These are phyloP conservation scores for Platyscapa corneri DNA, from an alignment of 1,140 invertebrate species.

Conservation along the genomic window DNA sequence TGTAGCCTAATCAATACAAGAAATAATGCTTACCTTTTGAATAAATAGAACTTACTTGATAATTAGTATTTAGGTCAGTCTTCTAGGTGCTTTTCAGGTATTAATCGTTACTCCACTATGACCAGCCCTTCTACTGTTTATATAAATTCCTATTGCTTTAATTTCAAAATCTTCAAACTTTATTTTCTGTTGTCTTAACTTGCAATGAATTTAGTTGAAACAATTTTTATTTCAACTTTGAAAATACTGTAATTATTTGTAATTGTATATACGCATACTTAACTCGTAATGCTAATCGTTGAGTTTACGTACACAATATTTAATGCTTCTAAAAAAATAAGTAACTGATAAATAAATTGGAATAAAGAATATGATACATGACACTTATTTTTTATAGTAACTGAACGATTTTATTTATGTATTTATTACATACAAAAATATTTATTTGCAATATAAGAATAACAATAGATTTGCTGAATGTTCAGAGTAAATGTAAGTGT, in stretches of 20 bases:
- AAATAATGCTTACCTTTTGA: neutral
- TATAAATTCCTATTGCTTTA: neutral
- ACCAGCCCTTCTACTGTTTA: neutral
- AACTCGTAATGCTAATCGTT: too few species aligned
- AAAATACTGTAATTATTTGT: neutral
- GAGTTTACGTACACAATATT: too few species aligned
- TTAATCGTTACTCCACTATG: neutral
- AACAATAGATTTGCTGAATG: neutral
- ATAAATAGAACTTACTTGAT: neutral
- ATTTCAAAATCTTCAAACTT: neutral
- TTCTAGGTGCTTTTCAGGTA: neutral
- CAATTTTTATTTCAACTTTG: neutral
- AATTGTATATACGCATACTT: neutral
- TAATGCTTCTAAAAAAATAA: too few species aligned
- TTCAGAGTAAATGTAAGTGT: neutral
- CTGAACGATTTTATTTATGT: neutral
- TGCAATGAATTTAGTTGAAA: neutral
- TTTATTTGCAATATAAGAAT: neutral
- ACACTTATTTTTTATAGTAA: neutral
- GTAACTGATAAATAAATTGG: too few species aligned
- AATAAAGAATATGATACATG: neutral
- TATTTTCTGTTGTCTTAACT: neutral
- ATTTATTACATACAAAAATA: neutral
- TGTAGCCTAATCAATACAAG: neutral
- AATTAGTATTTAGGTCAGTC: slow-evolving; percentile 16